phyloP scores from a whole-genome alignment of 37 sponge, comb jelly and placozoan genomes.

The Amphimedon queenslandica region DNA sequence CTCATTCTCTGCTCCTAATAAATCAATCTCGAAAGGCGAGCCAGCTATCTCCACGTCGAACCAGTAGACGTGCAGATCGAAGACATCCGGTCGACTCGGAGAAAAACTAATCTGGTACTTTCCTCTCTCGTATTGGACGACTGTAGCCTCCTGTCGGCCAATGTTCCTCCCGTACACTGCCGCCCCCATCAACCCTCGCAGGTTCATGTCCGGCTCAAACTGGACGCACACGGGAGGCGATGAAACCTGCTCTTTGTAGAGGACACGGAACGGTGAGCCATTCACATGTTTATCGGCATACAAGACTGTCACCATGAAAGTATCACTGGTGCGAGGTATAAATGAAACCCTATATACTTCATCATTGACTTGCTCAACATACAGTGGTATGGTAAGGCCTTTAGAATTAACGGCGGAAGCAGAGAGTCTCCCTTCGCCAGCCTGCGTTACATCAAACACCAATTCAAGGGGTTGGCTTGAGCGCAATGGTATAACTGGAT shows the following conservation, averaged over 20 bases:
- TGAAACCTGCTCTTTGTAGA: slow-evolving; percentile 29
- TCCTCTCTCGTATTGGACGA: slow-evolving; percentile 45
- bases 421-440: slow-evolving; percentile 44
- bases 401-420: slow-evolving; percentile 14
- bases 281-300: slow-evolving; percentile 37
- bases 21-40: slow-evolving; percentile 51
- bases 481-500: slow-evolving; percentile 50
- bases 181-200: slow-evolving; percentile 25
- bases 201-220: slow-evolving; percentile 39
- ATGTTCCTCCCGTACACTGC: slow-evolving; percentile 8
- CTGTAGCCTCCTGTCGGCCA: slow-evolving; percentile 10
- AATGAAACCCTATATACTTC: slow-evolving; percentile 34
- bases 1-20: neutral
- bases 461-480: slow-evolving; percentile 42
- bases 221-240: slow-evolving; percentile 30
- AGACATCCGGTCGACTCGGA: slow-evolving; percentile 34
- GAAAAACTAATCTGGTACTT: slow-evolving; percentile 57
- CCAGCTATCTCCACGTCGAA: slow-evolving; percentile 42
- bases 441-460: slow-evolving; percentile 49
- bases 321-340: slow-evolving; percentile 27
- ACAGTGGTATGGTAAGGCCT: neutral
- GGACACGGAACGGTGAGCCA: slow-evolving; percentile 49
- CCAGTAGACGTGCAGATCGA: slow-evolving; percentile 35
- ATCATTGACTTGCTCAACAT: slow-evolving; percentile 20
- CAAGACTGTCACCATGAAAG: slow-evolving; percentile 23